Evolutionary conservation across 2,113 vertebrate genomes (phyloP).

Genomic region (Hemiprocne comata): DNA sequence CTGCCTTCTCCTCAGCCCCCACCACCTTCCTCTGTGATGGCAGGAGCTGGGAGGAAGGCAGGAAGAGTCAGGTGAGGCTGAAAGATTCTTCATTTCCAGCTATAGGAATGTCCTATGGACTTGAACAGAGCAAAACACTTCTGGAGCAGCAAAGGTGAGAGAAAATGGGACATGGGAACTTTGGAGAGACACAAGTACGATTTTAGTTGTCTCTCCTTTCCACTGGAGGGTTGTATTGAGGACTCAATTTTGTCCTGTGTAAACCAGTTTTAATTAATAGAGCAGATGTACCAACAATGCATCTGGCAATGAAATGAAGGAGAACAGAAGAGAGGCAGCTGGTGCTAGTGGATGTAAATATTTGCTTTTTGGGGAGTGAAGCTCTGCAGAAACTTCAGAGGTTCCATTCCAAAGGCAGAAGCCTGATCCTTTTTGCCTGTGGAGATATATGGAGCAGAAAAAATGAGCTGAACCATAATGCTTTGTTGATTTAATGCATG

Average conservation of each 20-base stretch:
- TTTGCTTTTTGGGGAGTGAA: slow-evolving; percentile 24
- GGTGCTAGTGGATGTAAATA: slow-evolving; percentile 44
- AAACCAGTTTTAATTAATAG: slow-evolving; percentile 67
- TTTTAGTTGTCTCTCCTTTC: not conserved
- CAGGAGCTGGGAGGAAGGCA: not conserved
- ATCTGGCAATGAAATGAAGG: slow-evolving; percentile 38
- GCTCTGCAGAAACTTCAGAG: slow-evolving; percentile 40
- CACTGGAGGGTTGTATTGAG: slow-evolving; percentile 47
- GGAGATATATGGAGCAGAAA: slow-evolving; percentile 38
- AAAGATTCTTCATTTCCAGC: not conserved
- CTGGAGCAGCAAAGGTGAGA: not conserved
- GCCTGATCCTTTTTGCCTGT: not conserved
- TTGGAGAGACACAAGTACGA: not conserved
- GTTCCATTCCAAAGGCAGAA: not conserved
- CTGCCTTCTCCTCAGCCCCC: not conserved
- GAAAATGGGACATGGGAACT: slow-evolving; percentile 40
- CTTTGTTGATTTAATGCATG: not conserved
- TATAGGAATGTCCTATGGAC: not conserved
- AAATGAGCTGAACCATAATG: not conserved
- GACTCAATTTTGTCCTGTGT: slow-evolving; percentile 64
- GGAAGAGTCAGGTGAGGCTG: not conserved
- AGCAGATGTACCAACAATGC: slow-evolving; percentile 65
- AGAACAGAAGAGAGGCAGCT: slow-evolving; percentile 39
- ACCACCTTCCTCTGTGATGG: not conserved
- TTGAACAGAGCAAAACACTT: slow-evolving; percentile 36